Evolutionary conservation across 2,888 invertebrate genomes (phyloP).

Genomic region (Charanyca ferruginea): DNA sequence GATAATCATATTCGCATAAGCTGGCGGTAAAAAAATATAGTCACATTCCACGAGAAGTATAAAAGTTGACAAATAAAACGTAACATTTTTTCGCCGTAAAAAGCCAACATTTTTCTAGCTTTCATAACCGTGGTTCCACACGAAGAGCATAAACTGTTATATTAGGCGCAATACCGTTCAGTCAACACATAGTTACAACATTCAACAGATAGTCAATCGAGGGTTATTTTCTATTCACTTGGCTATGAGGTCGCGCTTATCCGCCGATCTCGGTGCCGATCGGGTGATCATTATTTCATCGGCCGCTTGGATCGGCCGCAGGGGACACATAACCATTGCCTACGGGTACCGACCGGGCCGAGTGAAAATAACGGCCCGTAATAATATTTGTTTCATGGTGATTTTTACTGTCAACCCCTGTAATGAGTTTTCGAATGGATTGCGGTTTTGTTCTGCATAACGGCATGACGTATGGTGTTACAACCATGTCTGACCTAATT

Average conservation of each 20-base stretch:
- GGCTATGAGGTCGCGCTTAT: constrained; percentile 66
- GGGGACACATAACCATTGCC: constrained; percentile 79
- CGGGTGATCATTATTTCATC: constrained; percentile 85
- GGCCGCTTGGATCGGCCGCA: constrained; percentile 75
- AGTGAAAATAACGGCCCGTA: constrained; percentile 72
- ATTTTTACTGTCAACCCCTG: constrained; percentile 66
- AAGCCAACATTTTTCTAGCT: constrained; percentile 30
- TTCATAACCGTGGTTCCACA: constrained; percentile 46
- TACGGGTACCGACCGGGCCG: constrained; percentile 68
- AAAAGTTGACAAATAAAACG: constrained; percentile 42
- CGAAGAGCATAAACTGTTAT: constrained; percentile 52
- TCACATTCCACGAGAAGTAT: constrained; percentile 19
- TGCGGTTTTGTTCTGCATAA: constrained; percentile 37
- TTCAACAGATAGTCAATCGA: constrained; percentile 82
- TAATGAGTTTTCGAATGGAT: constrained; percentile 63
- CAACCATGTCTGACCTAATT: constrained; percentile 15
- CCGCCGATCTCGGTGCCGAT: constrained; percentile 64
- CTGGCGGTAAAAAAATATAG: constrained; percentile 18
- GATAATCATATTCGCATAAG: constrained; percentile 8
- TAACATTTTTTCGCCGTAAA: constrained; percentile 29
- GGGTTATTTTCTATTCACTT: constrained; percentile 79
- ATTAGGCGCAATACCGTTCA: constrained; percentile 39
- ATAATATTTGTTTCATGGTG: constrained; percentile 73
- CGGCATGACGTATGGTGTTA: constrained; percentile 17
- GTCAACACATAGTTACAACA: constrained; percentile 58